phyloP scores from a whole-genome alignment of 2,888 invertebrate species.

The Podabrus alpinus region DNA sequence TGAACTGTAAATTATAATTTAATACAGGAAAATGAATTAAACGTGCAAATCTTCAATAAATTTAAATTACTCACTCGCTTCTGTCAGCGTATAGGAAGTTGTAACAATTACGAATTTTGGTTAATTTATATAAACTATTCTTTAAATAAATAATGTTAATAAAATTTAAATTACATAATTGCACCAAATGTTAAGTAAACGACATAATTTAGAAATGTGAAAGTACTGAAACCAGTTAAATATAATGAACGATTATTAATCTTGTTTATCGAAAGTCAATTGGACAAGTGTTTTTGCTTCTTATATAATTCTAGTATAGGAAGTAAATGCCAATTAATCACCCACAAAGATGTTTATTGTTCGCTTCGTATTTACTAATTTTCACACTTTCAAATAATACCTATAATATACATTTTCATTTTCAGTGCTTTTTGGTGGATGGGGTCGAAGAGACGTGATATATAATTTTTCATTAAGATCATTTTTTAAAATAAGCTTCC shows the following conservation, averaged over 20 bases:
- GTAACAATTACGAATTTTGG: not conserved
- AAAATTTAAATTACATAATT: not conserved
- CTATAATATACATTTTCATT: not conserved
- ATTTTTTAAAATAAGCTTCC: no score
- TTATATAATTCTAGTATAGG: not conserved
- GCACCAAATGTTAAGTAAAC: not conserved
- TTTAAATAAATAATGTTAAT: not conserved
- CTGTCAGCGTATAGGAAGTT: not conserved
- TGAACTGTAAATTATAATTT: not conserved
- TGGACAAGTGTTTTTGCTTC: not conserved
- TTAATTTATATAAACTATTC: not conserved
- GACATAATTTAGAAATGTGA: not conserved
- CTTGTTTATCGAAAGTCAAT: conserved; percentile 1
- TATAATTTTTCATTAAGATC: no score
- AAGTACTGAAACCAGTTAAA: not conserved
- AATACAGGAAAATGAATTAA: not conserved
- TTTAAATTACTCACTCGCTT: not conserved
- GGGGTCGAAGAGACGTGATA: no score
- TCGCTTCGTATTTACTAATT: not conserved
- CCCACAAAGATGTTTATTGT: not conserved
- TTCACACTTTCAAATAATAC: not conserved
- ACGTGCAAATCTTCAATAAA: not conserved
- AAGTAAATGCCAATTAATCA: not conserved
- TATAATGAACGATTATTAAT: not conserved
- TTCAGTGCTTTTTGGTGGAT: not conserved